Percentiles rank a stretch among this genome's conserved stretches.
Evolutionary conservation across 2,797 vertebrate genomes (phyloP).

Genomic region (Rhinatrema bivittatum): DNA sequence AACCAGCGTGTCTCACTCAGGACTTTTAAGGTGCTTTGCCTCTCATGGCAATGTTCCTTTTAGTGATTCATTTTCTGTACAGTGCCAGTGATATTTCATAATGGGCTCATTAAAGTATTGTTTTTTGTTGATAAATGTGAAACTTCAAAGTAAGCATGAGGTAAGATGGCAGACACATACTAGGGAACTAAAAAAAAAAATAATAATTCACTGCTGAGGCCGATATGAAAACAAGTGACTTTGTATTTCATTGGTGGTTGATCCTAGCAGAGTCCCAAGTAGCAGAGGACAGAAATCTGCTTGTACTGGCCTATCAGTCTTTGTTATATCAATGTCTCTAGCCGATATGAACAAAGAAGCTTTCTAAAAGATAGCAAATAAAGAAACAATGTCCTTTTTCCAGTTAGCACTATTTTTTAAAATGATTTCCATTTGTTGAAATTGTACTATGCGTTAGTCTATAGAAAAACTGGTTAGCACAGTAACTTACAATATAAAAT

Average conservation of each 20-base stretch:
- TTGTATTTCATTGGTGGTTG: conserved; percentile 6
- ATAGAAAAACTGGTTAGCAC: too few species aligned
- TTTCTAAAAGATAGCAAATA: too few species aligned
- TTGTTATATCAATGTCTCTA: too few species aligned
- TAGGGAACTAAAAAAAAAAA: background rate
- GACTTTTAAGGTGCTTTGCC: background rate
- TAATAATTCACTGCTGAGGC: background rate
- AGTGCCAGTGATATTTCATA: background rate
- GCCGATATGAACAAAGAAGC: too few species aligned
- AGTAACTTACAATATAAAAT: too few species aligned
- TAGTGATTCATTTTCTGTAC: background rate
- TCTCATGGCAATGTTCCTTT: background rate
- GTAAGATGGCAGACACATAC: background rate
- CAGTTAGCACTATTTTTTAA: too few species aligned
- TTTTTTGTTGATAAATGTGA: conserved; percentile 3
- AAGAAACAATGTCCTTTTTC: too few species aligned
- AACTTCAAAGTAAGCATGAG: too few species aligned
- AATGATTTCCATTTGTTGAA: too few species aligned
- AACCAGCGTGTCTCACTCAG: background rate
- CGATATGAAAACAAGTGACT: conserved; percentile 5
- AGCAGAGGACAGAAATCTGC: too few species aligned
- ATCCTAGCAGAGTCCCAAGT: conserved; percentile 8
- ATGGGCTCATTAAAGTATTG: conserved; percentile 1
- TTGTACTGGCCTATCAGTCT: too few species aligned
- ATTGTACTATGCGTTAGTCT: too few species aligned